Percentiles rank a stretch among this genome's conserved stretches.
Conservation (phyloP, 2,797 vertebrate genomes). For the Crypturellus tataupa region DNA sequence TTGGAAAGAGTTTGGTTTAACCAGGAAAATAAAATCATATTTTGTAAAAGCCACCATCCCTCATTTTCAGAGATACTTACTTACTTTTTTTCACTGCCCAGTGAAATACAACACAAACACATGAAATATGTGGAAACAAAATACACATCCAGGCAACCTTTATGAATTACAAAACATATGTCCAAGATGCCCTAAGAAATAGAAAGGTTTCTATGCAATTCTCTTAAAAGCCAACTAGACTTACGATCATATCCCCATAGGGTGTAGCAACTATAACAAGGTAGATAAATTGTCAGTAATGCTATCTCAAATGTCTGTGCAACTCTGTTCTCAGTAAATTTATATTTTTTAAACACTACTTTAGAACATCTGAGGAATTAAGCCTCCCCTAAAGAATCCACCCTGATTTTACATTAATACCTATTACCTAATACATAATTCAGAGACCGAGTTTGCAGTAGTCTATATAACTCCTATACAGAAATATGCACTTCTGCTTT, state of each 20-base stretch:
- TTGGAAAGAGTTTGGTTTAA: constrained; percentile 2
- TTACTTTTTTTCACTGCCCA: not conserved
- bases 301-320: not conserved
- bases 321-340: not conserved
- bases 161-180: not conserved
- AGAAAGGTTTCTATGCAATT: fast-evolving
- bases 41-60: not conserved
- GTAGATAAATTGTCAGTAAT: not conserved
- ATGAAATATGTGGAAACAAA: not conserved
- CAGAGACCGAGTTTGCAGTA: not conserved
- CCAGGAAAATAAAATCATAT: not conserved
- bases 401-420: not conserved
- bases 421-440: no score
- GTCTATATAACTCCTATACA: not conserved
- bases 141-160: not conserved
- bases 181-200: not conserved
- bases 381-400: not conserved
- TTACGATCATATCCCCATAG: not conserved
- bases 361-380: not conserved
- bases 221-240: not conserved
- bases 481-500: not conserved
- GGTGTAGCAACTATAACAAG: not conserved
- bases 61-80: not conserved
- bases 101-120: not conserved
- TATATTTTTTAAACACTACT: not conserved